Base-by-base conservation (phyloP, 2,797 vertebrate genomes). In the Alca torda region DNA sequence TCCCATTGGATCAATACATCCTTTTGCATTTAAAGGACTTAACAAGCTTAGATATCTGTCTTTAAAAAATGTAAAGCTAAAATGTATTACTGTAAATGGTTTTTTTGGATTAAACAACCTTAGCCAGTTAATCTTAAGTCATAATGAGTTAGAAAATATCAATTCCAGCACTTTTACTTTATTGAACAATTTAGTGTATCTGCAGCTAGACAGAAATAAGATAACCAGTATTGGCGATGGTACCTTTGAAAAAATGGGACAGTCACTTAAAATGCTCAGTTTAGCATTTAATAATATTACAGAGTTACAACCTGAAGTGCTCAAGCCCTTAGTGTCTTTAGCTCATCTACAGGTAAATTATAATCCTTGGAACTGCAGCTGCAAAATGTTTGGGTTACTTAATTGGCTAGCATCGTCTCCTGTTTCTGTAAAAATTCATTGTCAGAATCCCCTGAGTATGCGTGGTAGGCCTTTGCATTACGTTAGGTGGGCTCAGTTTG, bases 211-310 rank as follows among this genome's bases (percentile, higher is more conserved):
- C 33, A 96, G 96, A 95, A 98, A 97, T 89, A 97, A 91, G 96
- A 98, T 98, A 97, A 82, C 92, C 20, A 95, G 57, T 65, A 97
- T 98, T 96, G 96, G 83, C 16, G 35, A 94, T 76, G 76, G 91
- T 95, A 96, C 97, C 28, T 98, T 98, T 98, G 95, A 97, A 96
- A 97, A 97, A 90, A 96, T 98, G 87, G 96, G 97, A 35, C 46
- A 69, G 24, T 97, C 98, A 75, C 97, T 98, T 94, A 98, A 98
- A 96, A 95, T 98, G 37, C 96, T 98, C 77, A 98, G 97, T 96
- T 93, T 98, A 88, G 97, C 98, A 31, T 98, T 98, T 97, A 98
- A 98, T 97, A 98, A 98, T 93, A 96, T 98, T 95, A 97, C 98
- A 89, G 98, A 98, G 59, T 97, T 98, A 73, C 96, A 96, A 11